Evolutionary conservation across 1,140 invertebrate species (phyloP).

Genomic region (Episyrphus balteatus): DNA sequence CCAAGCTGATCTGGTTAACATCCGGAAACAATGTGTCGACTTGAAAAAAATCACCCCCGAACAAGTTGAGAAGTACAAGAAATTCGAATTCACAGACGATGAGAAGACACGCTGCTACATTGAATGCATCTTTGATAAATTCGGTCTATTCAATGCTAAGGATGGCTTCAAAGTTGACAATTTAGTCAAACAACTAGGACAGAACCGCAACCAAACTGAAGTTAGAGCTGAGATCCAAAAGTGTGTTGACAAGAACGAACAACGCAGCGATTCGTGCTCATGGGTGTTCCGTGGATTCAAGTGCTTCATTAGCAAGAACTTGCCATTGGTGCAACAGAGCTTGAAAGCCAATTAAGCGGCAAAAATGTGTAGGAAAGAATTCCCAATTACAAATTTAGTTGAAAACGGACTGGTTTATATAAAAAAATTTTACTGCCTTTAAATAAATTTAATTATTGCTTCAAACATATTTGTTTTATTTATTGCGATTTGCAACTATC

Average conservation of each 20-base stretch:
- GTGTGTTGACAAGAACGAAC: slow-evolving; percentile 34
- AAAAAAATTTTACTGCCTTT: too few species aligned
- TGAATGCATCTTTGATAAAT: slow-evolving; percentile 32
- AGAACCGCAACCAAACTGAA: slow-evolving; percentile 21
- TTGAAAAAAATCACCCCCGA: slow-evolving; percentile 26
- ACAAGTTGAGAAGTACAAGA: slow-evolving; percentile 29
- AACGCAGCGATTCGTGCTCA: slow-evolving; percentile 22
- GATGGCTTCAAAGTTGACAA: slow-evolving; percentile 33
- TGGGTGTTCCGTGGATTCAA: slow-evolving; percentile 35
- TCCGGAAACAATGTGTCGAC: slow-evolving; percentile 27
- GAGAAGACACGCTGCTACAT: slow-evolving; percentile 35
- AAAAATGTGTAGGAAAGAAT: too few species aligned
- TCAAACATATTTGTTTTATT: too few species aligned
- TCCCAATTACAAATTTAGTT: too few species aligned
- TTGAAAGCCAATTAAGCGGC: slow-evolving; percentile 32
- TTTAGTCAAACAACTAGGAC: slow-evolving; percentile 28
- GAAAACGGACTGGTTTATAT: too few species aligned
- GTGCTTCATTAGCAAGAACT: slow-evolving; percentile 33
- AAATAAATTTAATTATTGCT: too few species aligned
- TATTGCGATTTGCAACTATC: too few species aligned
- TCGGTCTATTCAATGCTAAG: slow-evolving; percentile 29
- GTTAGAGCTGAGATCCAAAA: slow-evolving; percentile 29
- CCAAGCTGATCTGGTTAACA: slow-evolving; percentile 25
- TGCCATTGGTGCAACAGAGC: slow-evolving; percentile 30
- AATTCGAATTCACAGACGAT: slow-evolving; percentile 34